A percentile compares a stretch with the other conserved stretches of the same genome.
These are phyloP conservation scores for Philypnodon macrostomus DNA, from an alignment of 2,797 vertebrate genomes.

Conservation along the genomic window DNA sequence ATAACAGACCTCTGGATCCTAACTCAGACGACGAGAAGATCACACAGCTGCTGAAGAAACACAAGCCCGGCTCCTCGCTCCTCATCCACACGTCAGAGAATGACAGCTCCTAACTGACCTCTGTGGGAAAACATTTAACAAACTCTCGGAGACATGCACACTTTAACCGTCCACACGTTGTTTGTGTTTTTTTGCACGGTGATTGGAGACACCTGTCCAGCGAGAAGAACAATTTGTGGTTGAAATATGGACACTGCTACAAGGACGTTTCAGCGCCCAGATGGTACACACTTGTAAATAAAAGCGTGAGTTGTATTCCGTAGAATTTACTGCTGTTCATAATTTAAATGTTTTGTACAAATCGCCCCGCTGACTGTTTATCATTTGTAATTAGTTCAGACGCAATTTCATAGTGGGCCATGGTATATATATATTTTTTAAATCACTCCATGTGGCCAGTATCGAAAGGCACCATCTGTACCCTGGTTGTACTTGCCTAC, in stretches of 20 bases:
- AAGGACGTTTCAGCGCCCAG: conserved; percentile 41
- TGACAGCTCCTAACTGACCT: conserved; percentile 78
- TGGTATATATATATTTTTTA: too few relatives aligned
- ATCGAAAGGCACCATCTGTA: conserved; percentile 26
- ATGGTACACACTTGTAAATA: conserved; percentile 86
- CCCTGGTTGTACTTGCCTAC: conserved; percentile 1
- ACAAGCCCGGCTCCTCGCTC: conserved; percentile 83
- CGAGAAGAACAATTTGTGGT: conserved; percentile 4
- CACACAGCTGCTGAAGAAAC: conserved; percentile 92
- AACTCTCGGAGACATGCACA: conserved; percentile 29
- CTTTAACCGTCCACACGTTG: not conserved
- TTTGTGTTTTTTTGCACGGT: conserved; percentile 53
- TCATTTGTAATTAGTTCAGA: conserved; percentile 15
- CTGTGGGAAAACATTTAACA: conserved; percentile 1
- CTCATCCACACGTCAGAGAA: conserved; percentile 85
- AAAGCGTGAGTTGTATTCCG: conserved; percentile 80
- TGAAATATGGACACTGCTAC: conserved; percentile 35
- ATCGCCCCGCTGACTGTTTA: conserved; percentile 25
- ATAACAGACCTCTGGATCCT: conserved; percentile 95
- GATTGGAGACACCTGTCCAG: conserved; percentile 36
- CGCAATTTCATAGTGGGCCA: conserved; percentile 11
- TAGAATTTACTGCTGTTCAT: conserved; percentile 87
- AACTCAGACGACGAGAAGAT: conserved; percentile 98
- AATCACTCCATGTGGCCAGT: too few relatives aligned
- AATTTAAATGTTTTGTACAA: conserved; percentile 80